Evolutionary conservation across 2,888 invertebrate genomes (phyloP).

Genomic region (Dasypogon diadema): DNA sequence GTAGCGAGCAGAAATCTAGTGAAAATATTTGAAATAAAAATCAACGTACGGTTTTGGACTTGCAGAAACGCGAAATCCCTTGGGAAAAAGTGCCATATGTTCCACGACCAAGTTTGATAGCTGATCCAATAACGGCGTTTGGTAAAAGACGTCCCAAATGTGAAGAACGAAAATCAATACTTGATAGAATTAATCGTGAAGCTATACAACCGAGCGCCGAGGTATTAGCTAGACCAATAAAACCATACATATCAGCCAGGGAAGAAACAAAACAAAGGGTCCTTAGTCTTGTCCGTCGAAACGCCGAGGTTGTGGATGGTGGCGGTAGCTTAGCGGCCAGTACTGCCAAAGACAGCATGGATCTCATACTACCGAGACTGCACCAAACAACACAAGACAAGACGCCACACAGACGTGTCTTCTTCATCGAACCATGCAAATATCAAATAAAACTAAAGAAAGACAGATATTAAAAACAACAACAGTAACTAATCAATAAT

Average conservation of each 20-base stretch:
- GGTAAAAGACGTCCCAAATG: slow-evolving; percentile 73
- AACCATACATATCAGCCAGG: slow-evolving; percentile 77
- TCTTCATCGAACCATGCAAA: slow-evolving; percentile 61
- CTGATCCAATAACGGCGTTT: slow-evolving; percentile 87
- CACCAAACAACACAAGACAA: slow-evolving; percentile 71
- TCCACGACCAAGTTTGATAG: slow-evolving; percentile 85
- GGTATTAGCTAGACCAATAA: slow-evolving; percentile 73
- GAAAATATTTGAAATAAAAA: slow-evolving; percentile 35
- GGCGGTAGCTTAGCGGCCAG: slow-evolving; percentile 71
- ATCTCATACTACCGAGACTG: slow-evolving; percentile 74
- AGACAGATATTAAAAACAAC: slow-evolving; percentile 18
- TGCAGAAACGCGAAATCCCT: slow-evolving; percentile 83
- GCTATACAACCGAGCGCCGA: slow-evolving; percentile 75
- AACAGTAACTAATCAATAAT: slow-evolving; percentile 31
- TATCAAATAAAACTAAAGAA: slow-evolving; percentile 44
- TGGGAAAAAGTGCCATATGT: slow-evolving; percentile 92
- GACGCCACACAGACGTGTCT: slow-evolving; percentile 70
- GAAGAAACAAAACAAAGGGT: slow-evolving; percentile 77
- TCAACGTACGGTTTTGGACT: slow-evolving; percentile 60
- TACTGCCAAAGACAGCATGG: slow-evolving; percentile 76
- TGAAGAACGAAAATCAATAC: slow-evolving; percentile 66
- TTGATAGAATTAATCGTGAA: slow-evolving; percentile 72
- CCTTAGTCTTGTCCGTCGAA: slow-evolving; percentile 72
- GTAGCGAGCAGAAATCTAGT: slow-evolving; percentile 24
- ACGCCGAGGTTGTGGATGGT: slow-evolving; percentile 73